A percentile compares a stretch with the other conserved stretches of the same genome.
Evolutionary conservation across 2,888 invertebrate species (phyloP).

Genomic region (Euclidia mi): DNA sequence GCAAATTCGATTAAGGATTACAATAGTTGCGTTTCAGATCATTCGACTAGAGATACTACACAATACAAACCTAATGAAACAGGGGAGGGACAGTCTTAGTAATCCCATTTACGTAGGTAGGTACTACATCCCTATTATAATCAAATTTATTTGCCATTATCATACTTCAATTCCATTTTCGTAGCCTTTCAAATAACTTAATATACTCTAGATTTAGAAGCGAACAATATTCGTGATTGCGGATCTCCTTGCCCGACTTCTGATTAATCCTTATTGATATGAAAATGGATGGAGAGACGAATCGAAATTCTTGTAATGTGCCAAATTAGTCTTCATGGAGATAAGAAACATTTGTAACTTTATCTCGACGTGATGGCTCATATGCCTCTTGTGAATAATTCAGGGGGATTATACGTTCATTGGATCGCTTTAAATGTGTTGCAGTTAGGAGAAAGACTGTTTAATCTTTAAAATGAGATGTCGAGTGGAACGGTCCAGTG

Average conservation of each 20-base stretch:
- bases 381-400: constrained; percentile 38
- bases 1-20: constrained; percentile 49
- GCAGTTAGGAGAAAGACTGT: constrained; percentile 2
- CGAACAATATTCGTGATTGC: constrained; percentile 63
- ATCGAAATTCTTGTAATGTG: constrained; percentile 42
- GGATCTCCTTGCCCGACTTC: constrained; percentile 47
- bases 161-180: constrained; percentile 37
- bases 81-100: constrained; percentile 26
- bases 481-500: background rate
- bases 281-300: constrained; percentile 57
- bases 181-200: constrained; percentile 21
- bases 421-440: constrained; percentile 24
- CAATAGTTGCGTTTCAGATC: constrained; percentile 28
- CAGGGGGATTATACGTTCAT: constrained; percentile 20
- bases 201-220: constrained; percentile 45
- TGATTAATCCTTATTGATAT: constrained; percentile 69
- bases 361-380: constrained; percentile 17
- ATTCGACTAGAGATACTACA: constrained; percentile 18
- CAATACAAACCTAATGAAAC: constrained; percentile 41
- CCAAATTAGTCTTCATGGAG: constrained; percentile 40
- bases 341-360: constrained; percentile 29
- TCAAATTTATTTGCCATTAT: constrained; percentile 36
- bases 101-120: constrained; percentile 23
- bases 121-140: constrained; percentile 17
- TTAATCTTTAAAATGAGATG: background rate